phyloP scores from a whole-genome alignment of 2,888 invertebrate genomes.

The Caenorhabditis virilis region DNA sequence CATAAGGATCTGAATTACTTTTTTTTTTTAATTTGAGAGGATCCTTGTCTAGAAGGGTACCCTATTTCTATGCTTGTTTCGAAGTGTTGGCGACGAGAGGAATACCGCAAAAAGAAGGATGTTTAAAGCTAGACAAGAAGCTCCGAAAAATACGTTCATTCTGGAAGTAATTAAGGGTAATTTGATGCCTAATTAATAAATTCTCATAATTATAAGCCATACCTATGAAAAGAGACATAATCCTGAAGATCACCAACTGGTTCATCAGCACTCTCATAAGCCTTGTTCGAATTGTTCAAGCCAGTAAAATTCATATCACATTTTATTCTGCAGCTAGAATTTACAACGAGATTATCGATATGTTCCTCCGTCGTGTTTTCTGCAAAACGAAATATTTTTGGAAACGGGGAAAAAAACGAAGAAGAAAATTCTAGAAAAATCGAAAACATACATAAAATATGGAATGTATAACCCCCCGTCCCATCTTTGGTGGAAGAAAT shows the following conservation, averaged over 20 bases:
- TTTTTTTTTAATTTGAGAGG: background rate
- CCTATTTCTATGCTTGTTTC: slow-evolving; percentile 31
- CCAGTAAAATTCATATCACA: no score
- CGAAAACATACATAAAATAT: no score
- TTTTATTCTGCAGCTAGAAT: no score
- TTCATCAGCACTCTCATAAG: slow-evolving; percentile 1
- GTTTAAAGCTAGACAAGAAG: slow-evolving; percentile 37
- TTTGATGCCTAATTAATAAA: no score
- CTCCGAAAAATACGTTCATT: slow-evolving; percentile 43
- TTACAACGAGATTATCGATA: no score
- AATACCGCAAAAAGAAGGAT: slow-evolving; percentile 36
- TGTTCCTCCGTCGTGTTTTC: no score
- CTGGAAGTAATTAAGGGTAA: slow-evolving; percentile 8
- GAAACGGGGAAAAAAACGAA: no score
- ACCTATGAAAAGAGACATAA: slow-evolving; percentile 35
- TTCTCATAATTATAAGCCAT: background rate
- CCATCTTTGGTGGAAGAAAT: no score
- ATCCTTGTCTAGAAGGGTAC: background rate
- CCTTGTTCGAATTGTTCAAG: background rate
- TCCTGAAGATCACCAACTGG: slow-evolving; percentile 21
- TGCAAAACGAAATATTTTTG: no score
- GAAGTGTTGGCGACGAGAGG: slow-evolving; percentile 22
- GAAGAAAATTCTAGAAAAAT: no score
- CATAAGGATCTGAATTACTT: slow-evolving; percentile 47
- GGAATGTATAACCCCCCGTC: no score